Evolutionary conservation across 2,888 invertebrate species (phyloP), one percentile per base, ranked within the genome.

Genomic region (Tupiocoris notatus): DNA sequence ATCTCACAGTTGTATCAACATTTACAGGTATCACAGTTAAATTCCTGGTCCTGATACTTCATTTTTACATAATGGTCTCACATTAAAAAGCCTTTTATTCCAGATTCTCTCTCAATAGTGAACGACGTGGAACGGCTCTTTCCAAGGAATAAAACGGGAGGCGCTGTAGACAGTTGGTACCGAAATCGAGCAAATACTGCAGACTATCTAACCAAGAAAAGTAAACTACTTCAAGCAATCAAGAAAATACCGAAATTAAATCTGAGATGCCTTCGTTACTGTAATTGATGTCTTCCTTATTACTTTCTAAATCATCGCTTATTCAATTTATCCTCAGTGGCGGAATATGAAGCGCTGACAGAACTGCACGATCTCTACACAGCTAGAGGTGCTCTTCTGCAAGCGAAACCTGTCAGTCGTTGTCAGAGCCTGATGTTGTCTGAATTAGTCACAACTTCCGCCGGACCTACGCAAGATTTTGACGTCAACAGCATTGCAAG

Each of bases 1-100:
- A 95, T 84, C 86, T 96, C 80, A 95, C 95, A 3, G 91, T 94
- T 20, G 93, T 95, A 7, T 95, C 95, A 39, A 95, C 95, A 62
- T 95, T 95, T 82, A 92, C 93, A 16, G 93, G 93, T 86, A 21
- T n/a, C n/a, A n/a, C n/a, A n/a, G n/a, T n/a, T n/a, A n/a, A n/a
- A n/a, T n/a, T n/a, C n/a, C n/a, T n/a, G 9, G 7, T 64, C 7
- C n/a, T 56, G 16, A 20, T 25, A 9, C 6, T 39, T 39, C 67
- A 12, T 56, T 56, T 0, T 17, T 66, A 9, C 57, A n/a, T 75
- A 20, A 17, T 58, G 23, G 20, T 54, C 22, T 59, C 54, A 54
- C 12, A 54, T 12, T 12, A 54, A 12, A 12, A 54, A 16, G 54
- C 18, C 39, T 67, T 61, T 20, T 9, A 2, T 16, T 18, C 7